Evolutionary conservation across 2,888 invertebrate genomes (phyloP).

Genomic region (Hesperia comma): DNA sequence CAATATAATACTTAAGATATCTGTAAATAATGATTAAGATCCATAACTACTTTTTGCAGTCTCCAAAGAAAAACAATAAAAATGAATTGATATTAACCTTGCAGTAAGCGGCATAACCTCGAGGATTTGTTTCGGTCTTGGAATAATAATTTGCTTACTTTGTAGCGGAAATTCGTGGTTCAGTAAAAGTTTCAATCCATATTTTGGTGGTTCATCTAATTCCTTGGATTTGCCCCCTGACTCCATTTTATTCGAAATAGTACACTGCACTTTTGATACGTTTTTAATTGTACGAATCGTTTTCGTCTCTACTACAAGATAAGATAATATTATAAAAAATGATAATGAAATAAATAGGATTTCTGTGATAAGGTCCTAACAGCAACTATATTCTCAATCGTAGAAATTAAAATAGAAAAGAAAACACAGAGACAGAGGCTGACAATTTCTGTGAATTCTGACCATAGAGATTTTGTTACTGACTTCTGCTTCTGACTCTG

Average conservation of each 20-base stretch:
- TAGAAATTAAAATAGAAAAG: too few relatives aligned
- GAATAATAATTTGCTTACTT: constrained; percentile 86
- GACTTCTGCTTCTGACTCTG: too few relatives aligned
- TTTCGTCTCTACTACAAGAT: background rate
- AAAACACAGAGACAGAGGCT: too few relatives aligned
- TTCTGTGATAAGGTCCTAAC: background rate
- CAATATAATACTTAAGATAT: constrained; percentile 88
- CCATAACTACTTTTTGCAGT: background rate
- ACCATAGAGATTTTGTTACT: too few relatives aligned
- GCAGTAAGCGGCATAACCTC: constrained; percentile 88
- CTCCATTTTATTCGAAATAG: constrained; percentile 43
- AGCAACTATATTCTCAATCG: too few relatives aligned
- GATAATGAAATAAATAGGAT: background rate
- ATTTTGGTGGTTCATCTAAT: constrained; percentile 80
- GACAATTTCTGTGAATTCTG: too few relatives aligned
- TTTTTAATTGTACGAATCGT: background rate
- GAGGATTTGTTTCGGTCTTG: constrained; percentile 87
- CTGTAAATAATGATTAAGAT: constrained; percentile 70
- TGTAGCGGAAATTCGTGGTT: constrained; percentile 90
- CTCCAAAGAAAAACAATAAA: background rate
- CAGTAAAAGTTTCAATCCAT: constrained; percentile 89
- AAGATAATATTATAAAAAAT: background rate
- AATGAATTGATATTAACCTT: constrained; percentile 78
- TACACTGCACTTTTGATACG: background rate
- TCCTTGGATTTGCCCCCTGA: constrained; percentile 46